Evolutionary conservation across 2,888 invertebrate genomes (phyloP), one percentile per base, ranked within the genome.

Genomic region (Cerceris ruficornis): DNA sequence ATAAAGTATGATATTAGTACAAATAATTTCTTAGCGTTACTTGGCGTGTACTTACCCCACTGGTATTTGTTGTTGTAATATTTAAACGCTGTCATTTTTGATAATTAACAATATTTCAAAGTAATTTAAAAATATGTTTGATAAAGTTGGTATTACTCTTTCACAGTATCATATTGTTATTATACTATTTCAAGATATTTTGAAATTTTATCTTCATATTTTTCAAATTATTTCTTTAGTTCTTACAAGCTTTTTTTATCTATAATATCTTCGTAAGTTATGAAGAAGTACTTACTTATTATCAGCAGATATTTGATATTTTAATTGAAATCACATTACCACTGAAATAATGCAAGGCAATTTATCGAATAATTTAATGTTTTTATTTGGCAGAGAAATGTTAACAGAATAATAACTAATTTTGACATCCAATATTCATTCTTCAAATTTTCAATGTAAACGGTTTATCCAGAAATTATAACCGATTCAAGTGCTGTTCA

Each of bases 321-420:
- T 11, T 7, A 28, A 2, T 28, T 5, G 8, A 55, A 15, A 17
- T 52, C 8, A 7, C 8, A 52, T 14, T 52, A n/a, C 11, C 8
- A 11, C 11, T 46, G 46, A 46, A 46, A 46, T 8, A 46, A 46
- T 46, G 5, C 46, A 46, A 46, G 46, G 5, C 46, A 6, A n/a
- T 13, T 13, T 13, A 13, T 50, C n/a, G 11, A 11, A 50, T 7
- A n/a, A 60, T 55, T 54, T 61, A 17, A 50, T 43, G 52, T 9
- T 59, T 52, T 74, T 68, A 70, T 70, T 70, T 42, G 50, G 28
- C 54, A 69, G 15, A 57, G 49, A 11, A 7, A 41, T 50, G 14
- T 8, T 75, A 75, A 17, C 39, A 28, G 17, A 7, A 57, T 49
- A 66, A 43, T 77, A 75, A 75, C n/a, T 82, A 73, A 59, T 17